phyloP scores from a whole-genome alignment of 2,797 vertebrate species.

The Enteromius trimaculatus region DNA sequence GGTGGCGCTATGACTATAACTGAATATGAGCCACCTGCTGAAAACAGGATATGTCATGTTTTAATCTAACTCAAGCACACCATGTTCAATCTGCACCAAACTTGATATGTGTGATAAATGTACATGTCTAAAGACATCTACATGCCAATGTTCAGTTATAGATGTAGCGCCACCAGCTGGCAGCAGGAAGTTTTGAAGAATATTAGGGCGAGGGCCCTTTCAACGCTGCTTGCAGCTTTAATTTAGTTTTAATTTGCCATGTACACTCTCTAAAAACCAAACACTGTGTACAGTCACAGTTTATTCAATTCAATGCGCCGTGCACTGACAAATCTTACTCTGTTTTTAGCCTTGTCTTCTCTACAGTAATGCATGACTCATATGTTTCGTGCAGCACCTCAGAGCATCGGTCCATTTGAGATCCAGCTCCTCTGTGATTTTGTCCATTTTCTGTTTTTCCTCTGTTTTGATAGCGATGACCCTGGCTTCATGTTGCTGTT shows the following conservation, averaged over 20 bases:
- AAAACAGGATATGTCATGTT: too few species aligned
- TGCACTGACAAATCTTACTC: neutral
- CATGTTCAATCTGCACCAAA: too few species aligned
- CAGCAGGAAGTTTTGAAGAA: too few species aligned
- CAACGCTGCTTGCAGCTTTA: too few species aligned
- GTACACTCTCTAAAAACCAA: constrained; percentile 10
- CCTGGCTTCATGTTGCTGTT: constrained; percentile 87
- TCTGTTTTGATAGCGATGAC: constrained; percentile 89
- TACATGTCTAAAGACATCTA: too few species aligned
- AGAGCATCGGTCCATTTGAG: constrained; percentile 96
- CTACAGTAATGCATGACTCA: constrained; percentile 1
- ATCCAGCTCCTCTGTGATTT: constrained; percentile 91
- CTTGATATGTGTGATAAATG: too few species aligned
- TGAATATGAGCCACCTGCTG: too few species aligned
- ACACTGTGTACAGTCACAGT: constrained; percentile 22
- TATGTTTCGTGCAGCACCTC: constrained; percentile 73
- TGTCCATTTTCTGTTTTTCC: constrained; percentile 92
- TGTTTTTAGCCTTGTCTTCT: constrained; percentile 2
- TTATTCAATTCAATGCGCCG: constrained; percentile 32
- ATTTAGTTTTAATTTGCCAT: constrained; percentile 22
- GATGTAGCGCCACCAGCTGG: too few species aligned
- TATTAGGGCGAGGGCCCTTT: too few species aligned
- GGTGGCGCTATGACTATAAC: too few species aligned
- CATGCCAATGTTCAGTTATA: too few species aligned
- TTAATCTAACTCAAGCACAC: too few species aligned